These are phyloP conservation scores for Circaetus cinerascens DNA, from an alignment of 2,113 vertebrate genomes.

Conservation along the genomic window DNA sequence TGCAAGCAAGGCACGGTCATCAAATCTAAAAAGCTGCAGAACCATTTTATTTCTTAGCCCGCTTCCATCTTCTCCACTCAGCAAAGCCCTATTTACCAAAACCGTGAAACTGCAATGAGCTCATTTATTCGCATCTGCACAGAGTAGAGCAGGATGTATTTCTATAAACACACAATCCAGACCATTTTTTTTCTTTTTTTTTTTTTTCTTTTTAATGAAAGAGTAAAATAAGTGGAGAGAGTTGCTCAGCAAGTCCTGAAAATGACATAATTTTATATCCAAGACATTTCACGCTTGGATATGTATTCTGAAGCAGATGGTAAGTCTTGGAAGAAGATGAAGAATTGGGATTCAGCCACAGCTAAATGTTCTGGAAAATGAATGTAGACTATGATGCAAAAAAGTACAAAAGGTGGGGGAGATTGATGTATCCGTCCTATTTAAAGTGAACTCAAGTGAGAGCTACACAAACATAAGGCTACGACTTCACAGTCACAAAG, in stretches of 20 bases:
- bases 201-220: background rate
- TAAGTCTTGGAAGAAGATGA: background rate
- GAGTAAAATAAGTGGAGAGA: background rate
- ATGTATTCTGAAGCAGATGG: constrained; percentile 24
- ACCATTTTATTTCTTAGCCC: background rate
- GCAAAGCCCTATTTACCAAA: background rate
- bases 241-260: background rate
- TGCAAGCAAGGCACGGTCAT: background rate
- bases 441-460: background rate
- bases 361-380: constrained; percentile 17
- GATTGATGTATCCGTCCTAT: background rate
- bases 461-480: background rate
- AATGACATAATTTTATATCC: background rate
- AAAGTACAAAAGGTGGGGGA: background rate
- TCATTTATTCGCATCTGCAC: background rate
- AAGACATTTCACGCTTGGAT: background rate
- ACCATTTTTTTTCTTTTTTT: no score
- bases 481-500: background rate
- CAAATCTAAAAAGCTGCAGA: background rate
- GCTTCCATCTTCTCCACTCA: background rate
- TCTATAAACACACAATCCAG: background rate
- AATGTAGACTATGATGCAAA: background rate
- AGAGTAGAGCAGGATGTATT: background rate
- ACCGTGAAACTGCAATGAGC: background rate
- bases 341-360: background rate